Evolutionary conservation across 2,888 invertebrate species (phyloP).

Genomic region (Helobdella robusta): DNA sequence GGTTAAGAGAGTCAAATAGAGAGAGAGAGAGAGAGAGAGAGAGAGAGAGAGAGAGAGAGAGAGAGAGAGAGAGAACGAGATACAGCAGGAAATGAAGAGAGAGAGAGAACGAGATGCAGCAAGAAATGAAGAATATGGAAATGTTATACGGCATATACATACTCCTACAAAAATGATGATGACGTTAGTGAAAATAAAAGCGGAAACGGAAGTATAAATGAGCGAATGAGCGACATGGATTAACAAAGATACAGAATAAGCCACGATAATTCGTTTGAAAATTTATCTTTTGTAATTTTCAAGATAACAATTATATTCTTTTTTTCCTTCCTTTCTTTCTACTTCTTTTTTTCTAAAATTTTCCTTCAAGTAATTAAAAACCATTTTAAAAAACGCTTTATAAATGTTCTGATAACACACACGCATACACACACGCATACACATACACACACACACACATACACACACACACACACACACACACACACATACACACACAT

Average conservation of each 20-base stretch:
- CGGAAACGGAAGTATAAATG: neutral
- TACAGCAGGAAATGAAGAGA: too few relatives aligned
- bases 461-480: neutral
- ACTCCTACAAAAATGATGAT: neutral
- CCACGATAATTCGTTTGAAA: too few relatives aligned
- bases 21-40: conserved; percentile 1
- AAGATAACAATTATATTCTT: too few relatives aligned
- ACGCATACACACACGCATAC: neutral
- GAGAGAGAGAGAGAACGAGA: too few relatives aligned
- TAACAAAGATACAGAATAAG: neutral
- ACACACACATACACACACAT: neutral
- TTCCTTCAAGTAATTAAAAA: too few relatives aligned
- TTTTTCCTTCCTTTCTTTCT: too few relatives aligned
- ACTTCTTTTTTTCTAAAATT: too few relatives aligned
- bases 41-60: conserved; percentile 1
- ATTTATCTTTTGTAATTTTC: too few relatives aligned
- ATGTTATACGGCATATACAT: too few relatives aligned
- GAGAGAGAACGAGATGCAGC: neutral
- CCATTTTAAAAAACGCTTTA: too few relatives aligned
- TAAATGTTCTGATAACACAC: conserved; percentile 3
- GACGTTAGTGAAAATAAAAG: neutral
- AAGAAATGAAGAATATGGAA: neutral
- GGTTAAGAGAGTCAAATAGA: too few relatives aligned
- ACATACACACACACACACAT: neutral
- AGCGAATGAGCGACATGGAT: neutral